Conservation (phyloP, 2,113 vertebrate species). For the Fregata magnificens region DNA sequence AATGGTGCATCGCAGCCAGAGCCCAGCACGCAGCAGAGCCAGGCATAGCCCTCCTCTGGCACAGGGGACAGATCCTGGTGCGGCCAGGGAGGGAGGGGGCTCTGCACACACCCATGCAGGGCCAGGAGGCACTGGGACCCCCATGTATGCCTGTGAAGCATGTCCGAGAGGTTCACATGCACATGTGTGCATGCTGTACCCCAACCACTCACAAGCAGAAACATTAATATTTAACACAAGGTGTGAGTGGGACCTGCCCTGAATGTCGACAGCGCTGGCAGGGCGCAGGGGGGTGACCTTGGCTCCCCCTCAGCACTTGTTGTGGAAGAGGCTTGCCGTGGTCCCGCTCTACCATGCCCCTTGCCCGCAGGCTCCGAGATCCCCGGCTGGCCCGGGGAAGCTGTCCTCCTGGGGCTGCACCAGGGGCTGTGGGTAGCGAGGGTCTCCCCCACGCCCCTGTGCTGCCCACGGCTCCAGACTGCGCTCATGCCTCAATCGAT, state of each 20-base stretch:
- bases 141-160: rapidly evolving
- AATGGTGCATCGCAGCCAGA: background rate
- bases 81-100: background rate
- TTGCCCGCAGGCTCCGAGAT: rapidly evolving
- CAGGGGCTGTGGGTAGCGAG: background rate
- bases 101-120: background rate
- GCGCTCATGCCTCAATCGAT: background rate
- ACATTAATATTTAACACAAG: slow-evolving; percentile 38
- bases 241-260: background rate
- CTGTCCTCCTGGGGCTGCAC: background rate
- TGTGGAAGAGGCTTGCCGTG: rapidly evolving
- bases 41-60: rapidly evolving
- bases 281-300: slow-evolving; percentile 15
- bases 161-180: background rate
- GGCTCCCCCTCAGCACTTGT: background rate
- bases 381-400: rapidly evolving
- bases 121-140: background rate
- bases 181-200: background rate
- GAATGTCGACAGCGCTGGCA: background rate
- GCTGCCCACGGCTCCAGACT: background rate
- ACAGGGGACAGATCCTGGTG: background rate
- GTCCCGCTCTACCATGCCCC: background rate
- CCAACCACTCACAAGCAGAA: background rate
- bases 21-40: background rate
- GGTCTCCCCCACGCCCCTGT: background rate